Conservation (phyloP, 2,113 vertebrate genomes). For the Eublepharis macularius region DNA sequence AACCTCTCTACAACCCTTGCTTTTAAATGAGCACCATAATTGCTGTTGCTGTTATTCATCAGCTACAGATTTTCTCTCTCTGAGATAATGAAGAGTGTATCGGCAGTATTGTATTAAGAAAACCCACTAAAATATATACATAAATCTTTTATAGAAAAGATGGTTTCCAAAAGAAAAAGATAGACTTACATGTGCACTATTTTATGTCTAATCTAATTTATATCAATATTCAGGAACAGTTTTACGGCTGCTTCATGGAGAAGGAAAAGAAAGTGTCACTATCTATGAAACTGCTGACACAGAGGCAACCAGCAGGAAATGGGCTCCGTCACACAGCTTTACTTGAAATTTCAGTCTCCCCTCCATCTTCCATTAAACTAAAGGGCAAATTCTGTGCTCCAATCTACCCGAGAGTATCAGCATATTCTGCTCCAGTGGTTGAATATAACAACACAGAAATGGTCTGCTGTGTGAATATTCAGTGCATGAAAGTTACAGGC, state of each 20-base stretch:
- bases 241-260: neutral
- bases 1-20: neutral
- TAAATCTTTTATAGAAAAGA: neutral
- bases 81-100: neutral
- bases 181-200: neutral
- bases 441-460: neutral
- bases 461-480: neutral
- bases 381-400: constrained; percentile 2
- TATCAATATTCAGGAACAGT: neutral
- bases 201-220: neutral
- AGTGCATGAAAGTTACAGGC: no score
- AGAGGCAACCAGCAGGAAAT: neutral
- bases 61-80: neutral
- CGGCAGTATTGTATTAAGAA: neutral
- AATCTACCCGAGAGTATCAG: neutral
- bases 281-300: neutral
- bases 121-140: neutral
- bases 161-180: neutral
- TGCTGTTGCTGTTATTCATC: neutral
- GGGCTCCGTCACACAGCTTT: neutral
- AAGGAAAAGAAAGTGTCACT: neutral
- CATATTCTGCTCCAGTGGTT: neutral
- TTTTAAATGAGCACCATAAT: neutral
- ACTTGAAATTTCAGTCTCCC: neutral
- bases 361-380: neutral